phyloP scores from a whole-genome alignment of 1,140 invertebrate species.

The Elymnias hypermnestra region DNA sequence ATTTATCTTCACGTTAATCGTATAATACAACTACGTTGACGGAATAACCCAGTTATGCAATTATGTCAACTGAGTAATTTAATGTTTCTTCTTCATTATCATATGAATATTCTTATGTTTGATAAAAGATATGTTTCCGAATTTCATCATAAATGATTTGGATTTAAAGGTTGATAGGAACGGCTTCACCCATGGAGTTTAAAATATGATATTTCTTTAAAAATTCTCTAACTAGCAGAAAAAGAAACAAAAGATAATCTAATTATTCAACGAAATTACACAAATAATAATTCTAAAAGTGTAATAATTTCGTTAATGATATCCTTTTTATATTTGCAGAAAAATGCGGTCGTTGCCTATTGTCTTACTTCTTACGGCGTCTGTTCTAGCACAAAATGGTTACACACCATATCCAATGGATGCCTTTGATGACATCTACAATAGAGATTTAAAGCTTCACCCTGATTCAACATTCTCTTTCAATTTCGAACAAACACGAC shows the following conservation, averaged over 20 bases:
- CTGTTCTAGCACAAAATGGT: neutral
- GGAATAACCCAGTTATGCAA: too few relatives aligned
- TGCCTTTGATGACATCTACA: conserved; percentile 20
- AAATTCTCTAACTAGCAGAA: too few relatives aligned
- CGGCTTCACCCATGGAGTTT: too few relatives aligned
- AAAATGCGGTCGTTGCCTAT: conserved; percentile 1
- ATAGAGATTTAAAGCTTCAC: conserved; percentile 15
- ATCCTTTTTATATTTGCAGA: conserved; percentile 3
- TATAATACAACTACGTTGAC: too few relatives aligned
- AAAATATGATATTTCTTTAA: neutral
- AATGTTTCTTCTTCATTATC: too few relatives aligned
- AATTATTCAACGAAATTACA: neutral
- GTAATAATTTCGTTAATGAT: neutral
- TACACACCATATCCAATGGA: conserved; percentile 4
- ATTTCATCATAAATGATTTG: too few relatives aligned
- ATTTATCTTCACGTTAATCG: too few relatives aligned
- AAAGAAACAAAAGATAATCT: neutral
- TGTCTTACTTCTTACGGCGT: neutral
- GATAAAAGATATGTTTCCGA: too few relatives aligned
- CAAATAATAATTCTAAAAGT: neutral
- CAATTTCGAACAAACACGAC: conserved; percentile 30
- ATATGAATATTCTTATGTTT: too few relatives aligned
- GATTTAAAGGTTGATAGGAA: too few relatives aligned
- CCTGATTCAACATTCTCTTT: conserved; percentile 30
- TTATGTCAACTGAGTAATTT: too few relatives aligned